phyloP scores from a whole-genome alignment of 2,113 vertebrate species.

The Ursus arctos region DNA sequence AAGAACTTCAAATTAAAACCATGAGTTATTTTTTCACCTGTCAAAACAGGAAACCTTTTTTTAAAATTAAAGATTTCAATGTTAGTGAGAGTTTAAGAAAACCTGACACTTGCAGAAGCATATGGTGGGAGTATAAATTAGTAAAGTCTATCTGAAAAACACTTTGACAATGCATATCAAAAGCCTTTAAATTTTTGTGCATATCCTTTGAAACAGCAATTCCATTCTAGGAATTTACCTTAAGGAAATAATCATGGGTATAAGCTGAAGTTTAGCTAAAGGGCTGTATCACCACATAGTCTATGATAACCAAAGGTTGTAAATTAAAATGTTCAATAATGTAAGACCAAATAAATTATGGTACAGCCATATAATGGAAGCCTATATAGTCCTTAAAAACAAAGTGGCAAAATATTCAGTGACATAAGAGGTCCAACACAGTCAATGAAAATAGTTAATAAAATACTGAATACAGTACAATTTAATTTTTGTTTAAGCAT shows the following conservation, averaged over 20 bases:
- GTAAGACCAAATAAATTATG: conserved; percentile 13
- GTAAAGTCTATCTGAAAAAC: conserved; percentile 32
- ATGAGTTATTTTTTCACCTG: conserved; percentile 7
- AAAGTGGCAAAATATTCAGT: conserved; percentile 19
- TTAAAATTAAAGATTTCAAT: conserved; percentile 3
- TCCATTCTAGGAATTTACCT: not conserved
- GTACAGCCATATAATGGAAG: not conserved
- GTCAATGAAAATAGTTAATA: conserved; percentile 24
- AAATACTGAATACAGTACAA: not conserved
- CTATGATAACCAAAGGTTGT: not conserved
- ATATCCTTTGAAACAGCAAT: not conserved
- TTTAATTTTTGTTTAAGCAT: not conserved
- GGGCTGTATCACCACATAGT: not conserved
- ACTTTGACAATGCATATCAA: conserved; percentile 2
- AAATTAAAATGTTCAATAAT: not conserved
- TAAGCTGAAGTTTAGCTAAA: not conserved
- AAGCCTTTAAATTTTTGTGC: conserved; percentile 46
- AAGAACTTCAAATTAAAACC: conserved; percentile 51
- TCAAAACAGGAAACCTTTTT: not conserved
- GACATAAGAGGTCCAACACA: not conserved
- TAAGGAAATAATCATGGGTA: not conserved
- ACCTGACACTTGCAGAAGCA: conserved; percentile 37
- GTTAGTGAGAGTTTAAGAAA: not conserved
- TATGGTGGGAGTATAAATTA: conserved; percentile 42
- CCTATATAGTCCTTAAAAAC: not conserved